Evolutionary conservation across 2,113 vertebrate genomes (phyloP).

Genomic region (Poecile atricapillus): DNA sequence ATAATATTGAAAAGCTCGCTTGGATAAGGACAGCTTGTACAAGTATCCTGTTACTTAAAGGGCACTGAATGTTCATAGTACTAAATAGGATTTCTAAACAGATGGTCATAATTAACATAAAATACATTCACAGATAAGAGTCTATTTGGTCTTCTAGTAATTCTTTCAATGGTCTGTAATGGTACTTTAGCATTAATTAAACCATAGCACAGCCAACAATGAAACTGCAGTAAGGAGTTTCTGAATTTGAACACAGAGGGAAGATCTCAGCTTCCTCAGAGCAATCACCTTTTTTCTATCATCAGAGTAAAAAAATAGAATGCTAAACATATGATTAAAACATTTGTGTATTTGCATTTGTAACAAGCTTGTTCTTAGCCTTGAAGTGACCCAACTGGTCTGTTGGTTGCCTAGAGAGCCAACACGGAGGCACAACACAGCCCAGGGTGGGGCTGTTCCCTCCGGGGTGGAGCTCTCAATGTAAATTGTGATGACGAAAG

Average conservation of each 20-base stretch:
- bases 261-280: not conserved
- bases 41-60: slow-evolving; percentile 33
- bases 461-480: not conserved
- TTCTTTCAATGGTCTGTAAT: not conserved
- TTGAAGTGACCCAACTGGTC: slow-evolving; percentile 38
- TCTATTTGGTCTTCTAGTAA: slow-evolving; percentile 48
- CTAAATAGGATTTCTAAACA: slow-evolving; percentile 57
- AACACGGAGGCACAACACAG: not conserved
- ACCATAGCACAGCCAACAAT: not conserved
- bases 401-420: slow-evolving; percentile 19
- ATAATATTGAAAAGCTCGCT: not conserved
- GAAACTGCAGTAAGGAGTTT: not conserved
- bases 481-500: not conserved
- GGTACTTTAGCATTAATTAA: slow-evolving; percentile 40
- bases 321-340: not conserved
- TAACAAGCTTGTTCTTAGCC: not conserved
- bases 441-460: not conserved
- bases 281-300: not conserved
- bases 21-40: slow-evolving; percentile 52
- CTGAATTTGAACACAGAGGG: not conserved
- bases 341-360: not conserved
- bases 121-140: slow-evolving; percentile 24
- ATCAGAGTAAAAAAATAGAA: not conserved
- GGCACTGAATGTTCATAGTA: slow-evolving; percentile 10
- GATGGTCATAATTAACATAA: slow-evolving; percentile 60